Evolutionary conservation across 2,113 vertebrate species (phyloP).

Genomic region (Pygathrix nemaeus): DNA sequence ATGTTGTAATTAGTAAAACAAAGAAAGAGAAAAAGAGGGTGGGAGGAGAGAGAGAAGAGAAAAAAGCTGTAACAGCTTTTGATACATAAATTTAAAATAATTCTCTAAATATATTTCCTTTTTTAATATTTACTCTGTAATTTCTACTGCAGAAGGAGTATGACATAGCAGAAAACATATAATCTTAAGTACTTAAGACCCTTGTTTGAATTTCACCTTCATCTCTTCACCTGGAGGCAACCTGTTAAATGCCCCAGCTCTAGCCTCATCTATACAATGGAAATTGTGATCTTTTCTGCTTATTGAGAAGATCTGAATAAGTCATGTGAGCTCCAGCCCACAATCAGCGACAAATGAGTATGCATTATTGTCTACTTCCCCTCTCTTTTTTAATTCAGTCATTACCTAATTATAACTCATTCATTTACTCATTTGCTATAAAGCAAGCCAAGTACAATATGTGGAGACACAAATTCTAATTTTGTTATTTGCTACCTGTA

Average conservation of each 20-base stretch:
- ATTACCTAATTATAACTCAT: not conserved
- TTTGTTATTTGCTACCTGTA: not conserved
- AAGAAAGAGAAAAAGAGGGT: not conserved
- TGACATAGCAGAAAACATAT: not conserved
- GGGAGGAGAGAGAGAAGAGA: not conserved
- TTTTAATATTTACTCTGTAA: not conserved
- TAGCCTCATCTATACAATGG: not conserved
- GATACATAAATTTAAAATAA: not conserved
- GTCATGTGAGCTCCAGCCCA: not conserved
- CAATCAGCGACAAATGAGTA: not conserved
- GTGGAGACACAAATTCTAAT: not conserved
- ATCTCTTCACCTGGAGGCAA: not conserved
- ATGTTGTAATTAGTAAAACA: slow-evolving; percentile 9
- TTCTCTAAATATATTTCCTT: not conserved
- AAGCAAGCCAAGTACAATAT: not conserved
- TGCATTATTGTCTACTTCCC: not conserved
- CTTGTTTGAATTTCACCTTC: not conserved
- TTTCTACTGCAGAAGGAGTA: not conserved
- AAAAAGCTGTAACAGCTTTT: not conserved
- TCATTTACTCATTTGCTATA: not conserved
- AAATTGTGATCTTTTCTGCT: not conserved
- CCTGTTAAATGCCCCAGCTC: not conserved
- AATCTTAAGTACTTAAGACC: not conserved
- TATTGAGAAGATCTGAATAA: not conserved
- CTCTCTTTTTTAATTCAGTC: not conserved